phyloP scores from a whole-genome alignment of 2,797 vertebrate species.

The Myotis findleyi region DNA sequence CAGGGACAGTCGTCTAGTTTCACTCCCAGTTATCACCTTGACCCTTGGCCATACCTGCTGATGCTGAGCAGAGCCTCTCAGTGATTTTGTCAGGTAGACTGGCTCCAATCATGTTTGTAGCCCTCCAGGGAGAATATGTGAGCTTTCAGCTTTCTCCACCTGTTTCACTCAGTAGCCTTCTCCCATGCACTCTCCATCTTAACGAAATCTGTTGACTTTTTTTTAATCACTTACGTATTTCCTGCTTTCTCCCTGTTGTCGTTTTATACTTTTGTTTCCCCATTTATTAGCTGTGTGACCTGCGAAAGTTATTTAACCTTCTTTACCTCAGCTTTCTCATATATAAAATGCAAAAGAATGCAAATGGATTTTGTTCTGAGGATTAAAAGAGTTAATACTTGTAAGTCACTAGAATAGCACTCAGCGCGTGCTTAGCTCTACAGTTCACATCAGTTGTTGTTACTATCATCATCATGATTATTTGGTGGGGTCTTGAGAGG shows the following conservation, averaged over 20 bases:
- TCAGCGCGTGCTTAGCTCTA: background rate
- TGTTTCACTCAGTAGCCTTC: background rate
- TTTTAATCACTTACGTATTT: background rate
- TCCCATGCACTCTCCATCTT: background rate
- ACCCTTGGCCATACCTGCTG: background rate
- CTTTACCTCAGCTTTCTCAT: conserved; percentile 14
- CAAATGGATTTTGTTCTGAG: background rate
- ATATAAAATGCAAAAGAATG: conserved; percentile 12
- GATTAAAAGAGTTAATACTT: background rate
- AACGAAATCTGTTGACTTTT: background rate
- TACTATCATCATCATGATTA: background rate
- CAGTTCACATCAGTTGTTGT: background rate
- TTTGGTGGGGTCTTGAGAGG: background rate
- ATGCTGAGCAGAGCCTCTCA: background rate
- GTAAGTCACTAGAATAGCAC: background rate
- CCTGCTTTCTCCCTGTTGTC: background rate
- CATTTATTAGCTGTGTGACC: background rate
- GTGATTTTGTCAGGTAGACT: background rate
- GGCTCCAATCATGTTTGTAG: background rate
- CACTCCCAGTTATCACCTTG: background rate
- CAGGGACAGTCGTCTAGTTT: background rate
- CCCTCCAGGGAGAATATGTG: background rate
- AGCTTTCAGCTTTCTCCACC: background rate
- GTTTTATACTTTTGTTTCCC: background rate
- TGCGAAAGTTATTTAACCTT: conserved; percentile 4